These are phyloP conservation scores for Nematostella vectensis DNA, from an alignment of 92 coral and sea anemone species.

Conservation along the genomic window DNA sequence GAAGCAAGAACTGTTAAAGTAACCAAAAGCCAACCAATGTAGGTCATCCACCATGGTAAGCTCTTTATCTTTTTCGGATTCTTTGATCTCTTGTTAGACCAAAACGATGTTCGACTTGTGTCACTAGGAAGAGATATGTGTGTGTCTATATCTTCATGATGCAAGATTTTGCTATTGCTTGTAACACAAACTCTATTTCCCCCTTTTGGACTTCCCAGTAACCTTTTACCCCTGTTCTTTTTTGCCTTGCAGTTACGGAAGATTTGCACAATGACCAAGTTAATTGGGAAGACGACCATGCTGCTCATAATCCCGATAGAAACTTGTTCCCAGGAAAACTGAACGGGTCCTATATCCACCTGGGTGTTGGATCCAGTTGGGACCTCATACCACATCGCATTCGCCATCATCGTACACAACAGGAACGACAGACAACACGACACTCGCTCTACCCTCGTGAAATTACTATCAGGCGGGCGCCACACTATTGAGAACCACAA, in stretches of 20 bases:
- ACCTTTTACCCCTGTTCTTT: background rate
- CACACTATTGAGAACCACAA: constrained; percentile 92
- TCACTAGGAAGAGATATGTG: background rate
- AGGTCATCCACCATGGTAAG: constrained; percentile 81
- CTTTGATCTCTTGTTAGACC: background rate
- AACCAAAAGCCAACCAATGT: constrained; percentile 76
- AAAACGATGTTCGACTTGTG: background rate
- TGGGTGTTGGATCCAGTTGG: constrained; percentile 44
- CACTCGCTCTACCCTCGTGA: constrained; percentile 90
- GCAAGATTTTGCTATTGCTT: no score
- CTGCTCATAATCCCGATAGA: constrained; percentile 87
- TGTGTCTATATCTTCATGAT: background rate
- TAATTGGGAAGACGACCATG: constrained; percentile 80
- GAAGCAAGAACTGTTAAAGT: constrained; percentile 50
- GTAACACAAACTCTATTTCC: no score
- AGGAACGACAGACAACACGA: constrained; percentile 95
- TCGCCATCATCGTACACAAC: constrained; percentile 90
- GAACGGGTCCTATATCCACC: constrained; percentile 63
- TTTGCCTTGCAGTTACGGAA: constrained; percentile 70
- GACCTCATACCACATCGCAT: constrained; percentile 91
- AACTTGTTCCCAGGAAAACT: constrained; percentile 90
- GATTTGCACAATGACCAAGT: constrained; percentile 77
- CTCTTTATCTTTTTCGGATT: constrained; percentile 5
- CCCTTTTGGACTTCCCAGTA: background rate
- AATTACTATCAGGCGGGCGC: constrained; percentile 70